A percentile compares a stretch with the other conserved stretches of the same genome.
Conservation (phyloP, 1,140 invertebrate genomes). For the Linepithema humile region DNA sequence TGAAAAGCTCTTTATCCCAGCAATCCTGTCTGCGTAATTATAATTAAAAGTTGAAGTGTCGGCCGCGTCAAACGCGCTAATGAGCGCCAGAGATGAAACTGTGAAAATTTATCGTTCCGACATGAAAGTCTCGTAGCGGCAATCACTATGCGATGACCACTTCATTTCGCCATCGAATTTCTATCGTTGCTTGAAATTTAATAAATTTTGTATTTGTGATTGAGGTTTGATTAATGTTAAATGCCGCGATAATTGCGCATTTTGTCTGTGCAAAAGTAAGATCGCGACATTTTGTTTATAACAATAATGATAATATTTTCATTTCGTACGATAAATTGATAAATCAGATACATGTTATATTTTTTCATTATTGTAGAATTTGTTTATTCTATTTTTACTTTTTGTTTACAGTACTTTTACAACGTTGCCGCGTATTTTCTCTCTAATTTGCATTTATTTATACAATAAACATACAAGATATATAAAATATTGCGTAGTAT, state of each 20-base stretch:
- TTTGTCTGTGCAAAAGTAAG: not conserved
- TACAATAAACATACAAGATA: not conserved
- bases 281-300: slow-evolving; percentile 4
- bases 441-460: not conserved
- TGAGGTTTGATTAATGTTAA: slow-evolving; percentile 21
- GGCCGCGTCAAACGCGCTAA: slow-evolving; percentile 34
- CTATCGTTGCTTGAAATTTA: not conserved
- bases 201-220: slow-evolving; percentile 33
- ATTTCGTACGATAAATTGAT: too few relatives aligned
- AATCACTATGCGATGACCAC: slow-evolving; percentile 11
- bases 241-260: slow-evolving; percentile 6
- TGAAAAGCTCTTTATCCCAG: slow-evolving; percentile 29
- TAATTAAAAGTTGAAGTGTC: slow-evolving; percentile 54
- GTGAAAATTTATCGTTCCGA: slow-evolving; percentile 5
- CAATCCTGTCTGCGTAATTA: slow-evolving; percentile 25
- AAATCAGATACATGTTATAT: not conserved
- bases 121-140: slow-evolving; percentile 5
- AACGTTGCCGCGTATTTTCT: not conserved
- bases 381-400: not conserved
- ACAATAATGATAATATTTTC: not conserved
- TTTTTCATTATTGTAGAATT: not conserved
- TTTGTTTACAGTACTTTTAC: not conserved
- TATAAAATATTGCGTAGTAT: not conserved
- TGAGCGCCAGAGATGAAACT: slow-evolving; percentile 31
- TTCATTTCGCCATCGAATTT: slow-evolving; percentile 15